Conservation (phyloP, 2,797 vertebrate species). For the Tachyglossus aculeatus region DNA sequence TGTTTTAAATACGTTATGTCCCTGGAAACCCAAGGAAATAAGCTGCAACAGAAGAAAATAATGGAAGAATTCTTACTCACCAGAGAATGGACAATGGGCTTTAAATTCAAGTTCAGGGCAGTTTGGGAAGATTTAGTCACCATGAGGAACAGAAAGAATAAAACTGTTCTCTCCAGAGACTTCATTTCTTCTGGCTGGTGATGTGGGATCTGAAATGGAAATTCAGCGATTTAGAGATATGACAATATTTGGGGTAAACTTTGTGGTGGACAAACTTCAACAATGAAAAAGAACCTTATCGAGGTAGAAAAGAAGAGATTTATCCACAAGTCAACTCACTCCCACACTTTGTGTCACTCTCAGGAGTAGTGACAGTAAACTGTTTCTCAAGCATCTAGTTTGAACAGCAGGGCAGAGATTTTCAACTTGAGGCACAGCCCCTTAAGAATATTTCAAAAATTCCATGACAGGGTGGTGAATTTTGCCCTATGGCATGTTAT, state of each 20-base stretch:
- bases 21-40: slow-evolving; percentile 5
- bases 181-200: slow-evolving; percentile 56
- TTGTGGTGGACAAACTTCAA: background rate
- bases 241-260: background rate
- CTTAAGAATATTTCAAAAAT: too few relatives aligned
- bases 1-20: too few relatives aligned
- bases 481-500: too few relatives aligned
- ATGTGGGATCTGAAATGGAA: slow-evolving; percentile 57
- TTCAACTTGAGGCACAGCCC: too few relatives aligned
- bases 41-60: background rate
- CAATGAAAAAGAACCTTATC: background rate
- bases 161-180: background rate
- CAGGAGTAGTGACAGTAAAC: too few relatives aligned
- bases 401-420: too few relatives aligned
- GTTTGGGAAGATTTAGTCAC: slow-evolving; percentile 47
- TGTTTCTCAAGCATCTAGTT: too few relatives aligned
- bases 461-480: too few relatives aligned
- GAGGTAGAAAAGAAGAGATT: background rate
- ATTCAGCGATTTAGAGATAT: background rate
- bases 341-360: too few relatives aligned
- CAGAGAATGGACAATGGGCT: background rate
- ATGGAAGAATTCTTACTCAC: slow-evolving; percentile 64
- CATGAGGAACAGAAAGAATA: slow-evolving; percentile 53
- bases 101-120: slow-evolving; percentile 10
- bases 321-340: too few relatives aligned